Evolutionary conservation across 2,113 vertebrate species (phyloP), one percentile per base, ranked within the genome.

Genomic region (Cyanistes caeruleus): DNA sequence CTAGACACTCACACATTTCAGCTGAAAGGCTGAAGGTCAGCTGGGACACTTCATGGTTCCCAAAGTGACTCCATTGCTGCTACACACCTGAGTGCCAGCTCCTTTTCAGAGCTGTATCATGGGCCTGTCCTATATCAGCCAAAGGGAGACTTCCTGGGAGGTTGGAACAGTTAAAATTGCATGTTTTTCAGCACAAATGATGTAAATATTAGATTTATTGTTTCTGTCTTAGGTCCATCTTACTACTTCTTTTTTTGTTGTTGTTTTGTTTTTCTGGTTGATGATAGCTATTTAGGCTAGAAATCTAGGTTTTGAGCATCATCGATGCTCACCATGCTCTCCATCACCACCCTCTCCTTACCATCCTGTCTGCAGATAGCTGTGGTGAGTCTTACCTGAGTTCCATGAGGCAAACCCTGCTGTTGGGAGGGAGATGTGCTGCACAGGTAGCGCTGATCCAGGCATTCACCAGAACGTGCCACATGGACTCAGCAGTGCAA

Each of bases 401-500:
- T 14, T 76, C 44, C 44, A 4, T 21, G 58, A 64, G 39, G 22
- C 43, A 70, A 85, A 28, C 10, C 16, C 52, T 90, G 39, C 28
- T 3, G 0, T 12, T 63, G 39, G 39, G 48, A 68, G 7, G 18
- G 20, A 35, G 22, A n/a, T 4, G 5, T 20, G 52, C 43, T 63
- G 20, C 2, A 0, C 16, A 53, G 27, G 41, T 22, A 39, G 7
- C 0, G 0, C 11, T 56, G 43, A 24, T 83, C 39, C 31, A 1
- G 4, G 22, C 21, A 23, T 67, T 82, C 56, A 77, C 25, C 30
- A 43, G 30, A 7, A 35, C 0, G 1, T 33, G 16, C 25, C 28
- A 22, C 9, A 7, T 3, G 9, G 53, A 46, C 46, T 73, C 53
- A 15, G 41, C 9, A 81, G 15, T 25, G 22, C 20, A 33, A 58